Evolutionary conservation across 2,113 vertebrate genomes (phyloP).

Genomic region (Polyodon spathula): DNA sequence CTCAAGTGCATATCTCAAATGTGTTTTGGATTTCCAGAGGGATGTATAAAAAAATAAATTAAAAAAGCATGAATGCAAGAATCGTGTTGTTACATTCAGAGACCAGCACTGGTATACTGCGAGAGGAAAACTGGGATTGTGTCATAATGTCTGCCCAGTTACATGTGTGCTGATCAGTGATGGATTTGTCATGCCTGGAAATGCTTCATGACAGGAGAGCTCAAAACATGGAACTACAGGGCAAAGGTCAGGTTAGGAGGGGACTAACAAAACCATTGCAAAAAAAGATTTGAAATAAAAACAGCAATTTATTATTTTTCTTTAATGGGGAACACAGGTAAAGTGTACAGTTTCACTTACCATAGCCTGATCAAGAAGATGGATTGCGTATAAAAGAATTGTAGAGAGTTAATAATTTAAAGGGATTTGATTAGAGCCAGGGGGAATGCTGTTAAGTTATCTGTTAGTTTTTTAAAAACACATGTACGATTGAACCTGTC

Average conservation of each 20-base stretch:
- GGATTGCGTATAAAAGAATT: slow-evolving; percentile 76
- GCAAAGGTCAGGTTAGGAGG: background rate
- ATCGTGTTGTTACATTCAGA: no score
- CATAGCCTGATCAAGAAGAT: slow-evolving; percentile 78
- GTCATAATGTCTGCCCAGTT: no score
- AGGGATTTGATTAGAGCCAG: slow-evolving; percentile 37
- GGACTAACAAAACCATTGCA: slow-evolving; percentile 8
- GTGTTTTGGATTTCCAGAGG: no score
- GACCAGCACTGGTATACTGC: no score
- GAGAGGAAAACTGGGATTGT: no score
- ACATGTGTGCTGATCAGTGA: no score
- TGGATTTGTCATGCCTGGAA: no score
- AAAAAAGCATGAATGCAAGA: no score
- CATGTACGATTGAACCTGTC: no score
- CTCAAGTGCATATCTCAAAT: no score
- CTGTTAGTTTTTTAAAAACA: background rate
- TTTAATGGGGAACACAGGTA: background rate
- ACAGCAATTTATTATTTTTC: background rate
- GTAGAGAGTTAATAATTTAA: slow-evolving; percentile 55
- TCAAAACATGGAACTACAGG: background rate
- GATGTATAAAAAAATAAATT: no score
- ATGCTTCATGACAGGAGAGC: no score
- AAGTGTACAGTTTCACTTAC: slow-evolving; percentile 66
- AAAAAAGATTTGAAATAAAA: slow-evolving; percentile 22
- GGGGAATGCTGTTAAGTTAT: slow-evolving; percentile 29